Conservation (phyloP, 2,797 vertebrate species). For the Buceros bicornis region DNA sequence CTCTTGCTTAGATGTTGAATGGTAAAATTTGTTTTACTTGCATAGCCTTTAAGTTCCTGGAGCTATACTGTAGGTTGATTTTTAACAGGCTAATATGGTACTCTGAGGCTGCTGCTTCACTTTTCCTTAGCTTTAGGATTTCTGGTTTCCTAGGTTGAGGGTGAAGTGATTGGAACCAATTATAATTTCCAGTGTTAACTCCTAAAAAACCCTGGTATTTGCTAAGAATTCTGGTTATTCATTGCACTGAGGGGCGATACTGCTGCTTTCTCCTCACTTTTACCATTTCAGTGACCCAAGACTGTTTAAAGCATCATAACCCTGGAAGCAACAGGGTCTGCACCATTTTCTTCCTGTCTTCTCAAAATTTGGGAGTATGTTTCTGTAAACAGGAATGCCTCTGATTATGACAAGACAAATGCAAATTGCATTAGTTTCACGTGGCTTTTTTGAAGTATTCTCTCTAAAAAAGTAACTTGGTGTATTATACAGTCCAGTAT, state of each 20-base stretch:
- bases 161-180: background rate
- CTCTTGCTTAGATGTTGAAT: background rate
- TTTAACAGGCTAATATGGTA: background rate
- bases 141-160: slow-evolving; percentile 7
- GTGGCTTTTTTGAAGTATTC: background rate
- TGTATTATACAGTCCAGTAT: background rate
- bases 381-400: background rate
- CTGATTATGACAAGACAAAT: background rate
- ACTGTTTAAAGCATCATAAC: background rate
- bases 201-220: background rate
- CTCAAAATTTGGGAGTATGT: background rate
- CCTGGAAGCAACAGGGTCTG: background rate
- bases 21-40: background rate
- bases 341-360: background rate
- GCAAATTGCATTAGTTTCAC: background rate
- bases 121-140: background rate
- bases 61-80: background rate
- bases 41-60: background rate
- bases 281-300: background rate
- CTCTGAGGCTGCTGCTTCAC: background rate
- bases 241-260: background rate
- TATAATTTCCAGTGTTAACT: background rate
- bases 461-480: background rate
- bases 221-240: background rate
- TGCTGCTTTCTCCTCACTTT: background rate